Evolutionary conservation across 2,113 vertebrate species (phyloP).

Genomic region (Nesogale talazaci): DNA sequence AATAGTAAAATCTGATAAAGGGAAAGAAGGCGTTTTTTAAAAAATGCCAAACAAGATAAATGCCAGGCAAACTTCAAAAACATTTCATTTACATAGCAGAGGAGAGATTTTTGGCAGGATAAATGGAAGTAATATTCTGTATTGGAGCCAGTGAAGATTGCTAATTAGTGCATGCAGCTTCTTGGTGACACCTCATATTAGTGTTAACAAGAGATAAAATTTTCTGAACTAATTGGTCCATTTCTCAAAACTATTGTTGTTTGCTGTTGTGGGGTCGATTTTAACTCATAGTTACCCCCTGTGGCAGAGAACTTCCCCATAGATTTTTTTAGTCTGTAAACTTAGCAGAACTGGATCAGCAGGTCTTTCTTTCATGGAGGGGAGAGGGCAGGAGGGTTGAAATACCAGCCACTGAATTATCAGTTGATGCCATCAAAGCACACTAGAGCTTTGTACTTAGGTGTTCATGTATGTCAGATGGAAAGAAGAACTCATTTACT

Average conservation of each 20-base stretch:
- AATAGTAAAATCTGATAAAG: background rate
- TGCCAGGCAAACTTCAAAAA: background rate
- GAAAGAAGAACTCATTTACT: background rate
- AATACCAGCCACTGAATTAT: background rate
- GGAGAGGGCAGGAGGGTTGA: background rate
- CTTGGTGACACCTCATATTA: background rate
- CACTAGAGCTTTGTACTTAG: background rate
- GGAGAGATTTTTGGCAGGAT: background rate
- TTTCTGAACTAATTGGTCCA: background rate
- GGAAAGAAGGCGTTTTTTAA: background rate
- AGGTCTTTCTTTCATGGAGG: too few relatives aligned
- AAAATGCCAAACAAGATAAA: background rate
- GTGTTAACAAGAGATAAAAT: background rate
- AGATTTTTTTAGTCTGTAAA: background rate
- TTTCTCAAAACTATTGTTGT: background rate
- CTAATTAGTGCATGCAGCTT: background rate
- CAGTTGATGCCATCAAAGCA: background rate
- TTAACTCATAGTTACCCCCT: background rate
- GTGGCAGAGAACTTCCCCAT: background rate
- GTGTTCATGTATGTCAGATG: background rate
- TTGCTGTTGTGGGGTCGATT: background rate
- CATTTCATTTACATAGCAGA: background rate
- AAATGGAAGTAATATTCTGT: background rate
- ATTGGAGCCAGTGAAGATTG: too few relatives aligned
- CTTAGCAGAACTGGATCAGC: too few relatives aligned